Base-by-base conservation (phyloP, 2,797 vertebrate genomes). In the Pangasius macronema region DNA sequence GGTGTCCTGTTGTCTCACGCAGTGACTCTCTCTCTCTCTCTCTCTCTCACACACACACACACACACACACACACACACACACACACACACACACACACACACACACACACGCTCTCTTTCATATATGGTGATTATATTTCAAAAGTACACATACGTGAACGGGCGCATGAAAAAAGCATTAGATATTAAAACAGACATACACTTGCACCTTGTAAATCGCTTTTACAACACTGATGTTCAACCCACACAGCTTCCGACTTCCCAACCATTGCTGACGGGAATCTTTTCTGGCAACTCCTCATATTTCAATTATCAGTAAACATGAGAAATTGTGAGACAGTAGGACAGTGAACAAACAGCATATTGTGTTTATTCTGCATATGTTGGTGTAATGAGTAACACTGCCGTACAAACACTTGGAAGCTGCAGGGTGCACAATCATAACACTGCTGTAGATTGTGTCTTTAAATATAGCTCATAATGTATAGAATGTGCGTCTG, bases 261-360 rank as follows among this genome's bases (percentile, higher is more conserved):
- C 39, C 11, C 18, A 67, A 33, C n/a, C 2, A 3, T 9, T 46
- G 49, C 80, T 36, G 63, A 83, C 5, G 27, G 30, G 11, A 55
- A 68, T 51, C 63, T 53, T 83, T 83, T 68, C 49, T 83, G 82
- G 82, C n/a, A 83, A 22, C 46, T 36, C 16, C 27, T 68, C n/a
- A 24, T 9, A 53, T 67, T 83, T 51, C 42, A 83, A 67, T 83
- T 68, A 83, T 68, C 63, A 27, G 82, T 53, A 83, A 36, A 68
- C 30, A 68, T 3, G 63, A 83, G 63, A 22, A 68, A 83, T 49
- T 68, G 9, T 83, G 63, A 83, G 63, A 49, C 63, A 67, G 82
- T 51, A 83, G 46, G 46, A 83, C 46, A 83, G 49, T 14, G 46
- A 53, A 68, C n/a, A 83, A 68, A 68, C 81, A 82, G 42, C 81